Evolutionary conservation across 1,140 invertebrate genomes (phyloP).

Genomic region (Pseudomyrmex cubaensis): DNA sequence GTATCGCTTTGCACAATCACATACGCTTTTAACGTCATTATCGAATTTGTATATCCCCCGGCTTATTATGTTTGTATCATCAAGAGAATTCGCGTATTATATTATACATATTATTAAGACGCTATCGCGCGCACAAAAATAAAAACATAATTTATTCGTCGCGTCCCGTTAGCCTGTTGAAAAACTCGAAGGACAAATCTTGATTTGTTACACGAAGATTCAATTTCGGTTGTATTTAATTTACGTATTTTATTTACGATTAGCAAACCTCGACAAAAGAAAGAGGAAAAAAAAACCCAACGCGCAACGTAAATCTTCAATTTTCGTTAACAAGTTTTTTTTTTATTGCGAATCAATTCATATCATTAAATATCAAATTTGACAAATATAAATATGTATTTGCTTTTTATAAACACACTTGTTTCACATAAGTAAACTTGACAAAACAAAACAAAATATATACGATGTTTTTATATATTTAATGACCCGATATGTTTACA

Average conservation of each 20-base stretch:
- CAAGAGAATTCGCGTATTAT: background rate
- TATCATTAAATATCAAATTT: too few relatives aligned
- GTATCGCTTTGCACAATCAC: slow-evolving; percentile 10
- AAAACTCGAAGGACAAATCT: background rate
- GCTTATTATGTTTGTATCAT: background rate
- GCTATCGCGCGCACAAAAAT: too few relatives aligned
- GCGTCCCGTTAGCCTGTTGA: background rate
- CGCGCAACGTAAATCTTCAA: background rate
- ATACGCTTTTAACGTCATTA: slow-evolving; percentile 4
- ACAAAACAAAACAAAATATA: too few relatives aligned
- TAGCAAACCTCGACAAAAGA: background rate
- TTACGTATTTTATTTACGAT: background rate
- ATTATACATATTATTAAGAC: background rate
- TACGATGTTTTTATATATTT: too few relatives aligned
- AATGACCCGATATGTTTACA: too few relatives aligned
- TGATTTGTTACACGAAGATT: background rate
- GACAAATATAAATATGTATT: too few relatives aligned
- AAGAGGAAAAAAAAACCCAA: background rate
- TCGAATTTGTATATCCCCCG: background rate
- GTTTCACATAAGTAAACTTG: too few relatives aligned
- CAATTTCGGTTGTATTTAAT: background rate
- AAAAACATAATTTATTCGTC: background rate
- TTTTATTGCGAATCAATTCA: too few relatives aligned
- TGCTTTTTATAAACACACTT: too few relatives aligned
- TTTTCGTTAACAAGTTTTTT: too few relatives aligned